Percentiles rank a stretch among this genome's conserved stretches.
Evolutionary conservation across 2,113 vertebrate species (phyloP).

Genomic region (Phasianus colchicus): DNA sequence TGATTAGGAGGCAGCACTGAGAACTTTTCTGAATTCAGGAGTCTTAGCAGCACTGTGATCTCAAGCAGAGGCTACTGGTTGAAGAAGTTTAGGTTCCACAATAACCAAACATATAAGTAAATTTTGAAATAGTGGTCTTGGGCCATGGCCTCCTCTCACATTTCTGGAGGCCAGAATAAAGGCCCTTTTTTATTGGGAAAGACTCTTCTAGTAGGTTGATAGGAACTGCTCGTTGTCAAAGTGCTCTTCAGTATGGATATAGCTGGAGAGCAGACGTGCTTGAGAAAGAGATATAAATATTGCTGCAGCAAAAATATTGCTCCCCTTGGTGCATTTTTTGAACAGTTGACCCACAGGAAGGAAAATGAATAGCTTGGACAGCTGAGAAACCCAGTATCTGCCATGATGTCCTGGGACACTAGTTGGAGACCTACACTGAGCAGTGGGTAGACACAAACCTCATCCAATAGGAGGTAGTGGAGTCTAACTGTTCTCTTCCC

Average conservation of each 20-base stretch:
- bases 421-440: not conserved
- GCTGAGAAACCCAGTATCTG: not conserved
- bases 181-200: not conserved
- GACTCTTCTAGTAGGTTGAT: not conserved
- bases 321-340: not conserved
- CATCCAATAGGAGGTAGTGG: not conserved
- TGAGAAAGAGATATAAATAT: not conserved
- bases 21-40: not conserved
- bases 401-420: not conserved
- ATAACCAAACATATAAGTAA: not conserved
- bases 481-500: not conserved
- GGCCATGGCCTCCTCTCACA: not conserved
- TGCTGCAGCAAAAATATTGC: not conserved
- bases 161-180: too few species aligned
- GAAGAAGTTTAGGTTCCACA: not conserved
- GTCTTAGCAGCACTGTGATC: not conserved
- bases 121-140: not conserved
- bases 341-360: not conserved
- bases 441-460: not conserved
- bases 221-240: not conserved
- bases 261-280: not conserved
- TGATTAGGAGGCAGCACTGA: fast-evolving
- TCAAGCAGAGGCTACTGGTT: not conserved
- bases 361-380: fast-evolving
- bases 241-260: not conserved